phyloP scores from a whole-genome alignment of 2,797 vertebrate genomes.

The Phyllotis vaccarum region DNA sequence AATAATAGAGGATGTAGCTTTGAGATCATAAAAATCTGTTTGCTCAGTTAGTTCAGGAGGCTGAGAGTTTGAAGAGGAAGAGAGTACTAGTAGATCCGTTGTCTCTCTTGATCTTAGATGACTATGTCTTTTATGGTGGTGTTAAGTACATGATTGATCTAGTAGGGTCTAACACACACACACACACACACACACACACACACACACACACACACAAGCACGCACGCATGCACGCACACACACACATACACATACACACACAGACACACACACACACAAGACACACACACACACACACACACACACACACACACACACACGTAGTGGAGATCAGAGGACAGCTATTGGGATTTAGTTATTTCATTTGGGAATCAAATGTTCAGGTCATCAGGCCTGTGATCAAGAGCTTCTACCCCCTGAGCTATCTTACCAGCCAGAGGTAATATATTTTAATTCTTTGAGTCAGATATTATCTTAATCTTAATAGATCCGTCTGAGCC shows the following conservation, averaged over 20 bases:
- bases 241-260: rapidly evolving
- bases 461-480: neutral
- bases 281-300: neutral
- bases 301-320: neutral
- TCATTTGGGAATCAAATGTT: neutral
- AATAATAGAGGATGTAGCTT: neutral
- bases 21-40: neutral
- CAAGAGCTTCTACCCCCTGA: neutral
- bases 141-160: neutral
- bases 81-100: neutral
- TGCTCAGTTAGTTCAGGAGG: neutral
- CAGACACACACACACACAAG: rapidly evolving
- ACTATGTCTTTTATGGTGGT: neutral
- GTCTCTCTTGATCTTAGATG: neutral
- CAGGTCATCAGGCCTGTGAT: neutral
- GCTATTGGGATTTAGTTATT: neutral
- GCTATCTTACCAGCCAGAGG: neutral
- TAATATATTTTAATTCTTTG: neutral
- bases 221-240: too few relatives aligned
- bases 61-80: neutral
- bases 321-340: neutral
- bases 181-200: neutral
- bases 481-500: neutral
- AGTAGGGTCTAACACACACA: neutral
- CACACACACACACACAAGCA: neutral